A percentile compares a stretch with the other conserved stretches of the same genome.
Conservation (phyloP, 2,113 vertebrate genomes). For the Notarius lentiginosus region DNA sequence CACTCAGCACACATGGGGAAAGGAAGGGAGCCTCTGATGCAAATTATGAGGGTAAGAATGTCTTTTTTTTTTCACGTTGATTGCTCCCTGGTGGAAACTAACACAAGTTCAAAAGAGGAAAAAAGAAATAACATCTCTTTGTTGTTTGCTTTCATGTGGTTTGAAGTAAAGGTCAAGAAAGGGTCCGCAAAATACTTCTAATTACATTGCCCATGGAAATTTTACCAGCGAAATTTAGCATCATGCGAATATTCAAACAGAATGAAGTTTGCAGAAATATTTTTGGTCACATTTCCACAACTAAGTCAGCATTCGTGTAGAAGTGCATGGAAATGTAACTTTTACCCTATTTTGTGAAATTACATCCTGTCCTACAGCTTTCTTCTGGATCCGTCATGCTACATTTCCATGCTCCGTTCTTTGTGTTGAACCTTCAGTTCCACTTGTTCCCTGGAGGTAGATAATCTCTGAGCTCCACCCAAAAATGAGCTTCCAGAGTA, state of each 20-base stretch:
- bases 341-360: conserved; percentile 4
- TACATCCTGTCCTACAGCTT: background rate
- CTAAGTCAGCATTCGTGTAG: background rate
- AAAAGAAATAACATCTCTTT: background rate
- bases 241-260: background rate
- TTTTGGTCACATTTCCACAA: conserved; percentile 4
- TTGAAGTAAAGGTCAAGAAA: conserved; percentile 17
- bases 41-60: background rate
- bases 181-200: conserved; percentile 4
- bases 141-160: conserved; percentile 22
- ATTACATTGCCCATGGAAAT: background rate
- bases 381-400: background rate
- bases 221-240: conserved; percentile 23
- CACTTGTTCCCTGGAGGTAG: conserved; percentile 7
- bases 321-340: background rate
- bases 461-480: conserved; percentile 45
- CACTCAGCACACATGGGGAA: background rate
- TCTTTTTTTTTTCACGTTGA: background rate
- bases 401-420: conserved; percentile 31
- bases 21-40: conserved; percentile 6
- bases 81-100: conserved; percentile 11
- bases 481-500: conserved; percentile 14
- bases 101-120: conserved; percentile 23
- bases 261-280: conserved; percentile 3
- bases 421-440: background rate